These are phyloP conservation scores for Trichoplax adhaerens DNA, from an alignment of 37 sponge, comb jelly and placozoan species.

Conservation along the genomic window DNA sequence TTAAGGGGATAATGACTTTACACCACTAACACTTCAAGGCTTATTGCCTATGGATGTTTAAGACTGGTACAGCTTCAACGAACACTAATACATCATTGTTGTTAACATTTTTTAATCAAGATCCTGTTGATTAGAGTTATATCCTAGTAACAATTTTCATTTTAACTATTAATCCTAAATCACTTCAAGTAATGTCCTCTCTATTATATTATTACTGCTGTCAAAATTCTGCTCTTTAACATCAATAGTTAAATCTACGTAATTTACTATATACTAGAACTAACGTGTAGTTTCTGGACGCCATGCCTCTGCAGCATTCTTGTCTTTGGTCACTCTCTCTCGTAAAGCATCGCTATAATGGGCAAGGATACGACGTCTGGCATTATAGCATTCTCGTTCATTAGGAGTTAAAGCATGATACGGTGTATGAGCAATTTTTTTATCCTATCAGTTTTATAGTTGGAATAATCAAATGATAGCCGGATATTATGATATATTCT, in stretches of 20 bases:
- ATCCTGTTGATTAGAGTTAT: too few relatives aligned
- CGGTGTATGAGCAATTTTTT: constrained; percentile 16
- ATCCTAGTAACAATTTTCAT: too few relatives aligned
- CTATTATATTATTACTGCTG: neutral
- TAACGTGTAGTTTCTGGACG: neutral
- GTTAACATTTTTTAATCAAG: too few relatives aligned
- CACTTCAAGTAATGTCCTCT: too few relatives aligned
- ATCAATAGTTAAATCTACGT: constrained; percentile 1
- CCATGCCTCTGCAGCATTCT: neutral
- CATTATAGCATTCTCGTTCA: constrained; percentile 20
- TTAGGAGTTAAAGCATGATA: constrained; percentile 16
- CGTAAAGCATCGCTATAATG: constrained; percentile 12
- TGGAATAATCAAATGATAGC: too few relatives aligned
- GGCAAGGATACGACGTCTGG: constrained; percentile 14
- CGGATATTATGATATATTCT: too few relatives aligned
- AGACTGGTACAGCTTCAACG: too few relatives aligned
- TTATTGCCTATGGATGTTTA: too few relatives aligned
- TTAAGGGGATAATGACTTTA: too few relatives aligned
- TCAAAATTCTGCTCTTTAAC: constrained; percentile 2
- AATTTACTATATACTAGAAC: neutral
- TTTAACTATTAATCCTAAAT: too few relatives aligned
- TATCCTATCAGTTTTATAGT: constrained; percentile 7
- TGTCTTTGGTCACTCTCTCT: constrained; percentile 11
- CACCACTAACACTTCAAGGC: too few relatives aligned
- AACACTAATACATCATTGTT: too few relatives aligned